Percentiles rank a stretch among this genome's conserved stretches.
Evolutionary conservation across 2,888 invertebrate genomes (phyloP).

Genomic region (Tenthredo distinguenda): DNA sequence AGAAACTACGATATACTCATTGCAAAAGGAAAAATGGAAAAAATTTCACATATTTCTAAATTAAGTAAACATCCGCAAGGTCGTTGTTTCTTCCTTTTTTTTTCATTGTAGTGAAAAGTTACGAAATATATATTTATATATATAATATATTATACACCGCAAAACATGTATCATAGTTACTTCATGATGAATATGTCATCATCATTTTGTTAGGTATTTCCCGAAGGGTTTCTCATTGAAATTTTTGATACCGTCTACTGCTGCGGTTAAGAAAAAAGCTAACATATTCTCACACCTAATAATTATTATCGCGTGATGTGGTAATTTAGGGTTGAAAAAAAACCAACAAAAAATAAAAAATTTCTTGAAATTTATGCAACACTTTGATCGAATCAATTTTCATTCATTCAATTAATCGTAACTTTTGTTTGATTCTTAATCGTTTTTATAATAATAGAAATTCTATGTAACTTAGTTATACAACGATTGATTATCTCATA

Average conservation of each 20-base stretch:
- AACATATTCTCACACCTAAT: background rate
- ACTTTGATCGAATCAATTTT: background rate
- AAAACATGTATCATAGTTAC: background rate
- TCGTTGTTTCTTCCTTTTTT: background rate
- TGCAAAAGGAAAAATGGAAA: too few species aligned
- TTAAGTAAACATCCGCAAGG: too few species aligned
- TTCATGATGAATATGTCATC: background rate
- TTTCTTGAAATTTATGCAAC: background rate
- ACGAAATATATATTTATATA: background rate
- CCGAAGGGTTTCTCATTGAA: background rate
- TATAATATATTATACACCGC: background rate
- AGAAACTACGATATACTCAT: too few species aligned
- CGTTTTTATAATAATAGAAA: background rate
- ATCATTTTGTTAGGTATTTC: background rate
- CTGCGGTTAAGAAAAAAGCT: background rate
- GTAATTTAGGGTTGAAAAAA: background rate
- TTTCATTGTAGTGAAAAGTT: background rate
- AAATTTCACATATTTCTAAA: too few species aligned
- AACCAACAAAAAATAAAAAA: background rate
- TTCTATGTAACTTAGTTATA: background rate
- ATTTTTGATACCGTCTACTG: background rate
- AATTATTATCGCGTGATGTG: background rate
- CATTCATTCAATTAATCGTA: background rate
- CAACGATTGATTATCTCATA: background rate
- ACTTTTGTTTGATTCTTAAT: background rate